These are phyloP conservation scores for Oncorhynchus gorbuscha DNA, from an alignment of 2,113 vertebrate species.

Conservation along the genomic window DNA sequence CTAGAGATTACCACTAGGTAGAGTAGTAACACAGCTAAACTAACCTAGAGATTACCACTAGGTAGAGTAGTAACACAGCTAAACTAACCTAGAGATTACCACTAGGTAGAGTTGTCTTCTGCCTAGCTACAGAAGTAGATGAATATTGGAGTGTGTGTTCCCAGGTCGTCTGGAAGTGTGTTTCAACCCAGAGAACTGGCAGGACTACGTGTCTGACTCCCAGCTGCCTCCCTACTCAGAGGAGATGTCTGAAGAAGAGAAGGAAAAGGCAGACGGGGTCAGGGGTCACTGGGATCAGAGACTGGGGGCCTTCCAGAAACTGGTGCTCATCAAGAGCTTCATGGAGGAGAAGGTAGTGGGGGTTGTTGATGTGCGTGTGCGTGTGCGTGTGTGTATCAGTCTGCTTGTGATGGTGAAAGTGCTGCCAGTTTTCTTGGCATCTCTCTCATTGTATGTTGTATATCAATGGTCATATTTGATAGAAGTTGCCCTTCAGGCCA, in stretches of 20 bases:
- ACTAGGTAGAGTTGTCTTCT: too few species aligned
- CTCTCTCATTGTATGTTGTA: background rate
- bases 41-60: too few species aligned
- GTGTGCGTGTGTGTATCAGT: background rate
- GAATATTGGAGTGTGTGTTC: slow-evolving; percentile 1
- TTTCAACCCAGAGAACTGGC: slow-evolving; percentile 67
- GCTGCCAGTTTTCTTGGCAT: background rate
- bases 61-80: too few species aligned
- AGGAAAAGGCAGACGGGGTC: background rate
- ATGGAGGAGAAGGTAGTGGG: slow-evolving; percentile 76
- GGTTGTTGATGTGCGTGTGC: background rate
- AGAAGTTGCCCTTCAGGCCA: background rate
- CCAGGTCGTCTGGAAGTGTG: slow-evolving; percentile 73
- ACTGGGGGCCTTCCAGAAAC: slow-evolving; percentile 77
- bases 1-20: too few species aligned
- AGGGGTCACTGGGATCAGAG: slow-evolving; percentile 58
- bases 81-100: too few species aligned
- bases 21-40: too few species aligned
- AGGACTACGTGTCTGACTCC: slow-evolving; percentile 37
- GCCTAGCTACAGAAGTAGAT: too few species aligned
- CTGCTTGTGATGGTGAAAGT: too few species aligned
- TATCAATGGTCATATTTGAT: too few species aligned
- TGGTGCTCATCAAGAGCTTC: slow-evolving; percentile 78
- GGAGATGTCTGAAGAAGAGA: background rate
- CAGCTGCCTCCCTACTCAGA: slow-evolving; percentile 20